Conservation (phyloP, 2,113 vertebrate genomes). For the Halcyon senegalensis region DNA sequence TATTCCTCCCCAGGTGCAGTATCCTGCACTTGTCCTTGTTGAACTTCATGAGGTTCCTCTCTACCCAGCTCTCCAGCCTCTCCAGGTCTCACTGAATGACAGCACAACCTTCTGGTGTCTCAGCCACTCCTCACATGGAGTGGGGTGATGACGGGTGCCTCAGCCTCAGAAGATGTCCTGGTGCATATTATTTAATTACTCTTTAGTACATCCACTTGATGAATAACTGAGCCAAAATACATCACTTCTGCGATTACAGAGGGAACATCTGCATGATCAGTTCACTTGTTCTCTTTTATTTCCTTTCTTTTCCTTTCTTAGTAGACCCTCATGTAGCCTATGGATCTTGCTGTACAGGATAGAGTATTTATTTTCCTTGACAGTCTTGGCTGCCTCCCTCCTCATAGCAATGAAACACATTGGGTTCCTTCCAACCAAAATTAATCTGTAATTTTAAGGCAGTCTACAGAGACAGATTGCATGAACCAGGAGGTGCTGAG, state of each 20-base stretch:
- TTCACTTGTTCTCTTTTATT: not conserved
- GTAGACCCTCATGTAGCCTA: accelerated
- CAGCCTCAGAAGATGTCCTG: not conserved
- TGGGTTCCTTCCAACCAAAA: not conserved
- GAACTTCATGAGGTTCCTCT: not conserved
- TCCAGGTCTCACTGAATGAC: not conserved
- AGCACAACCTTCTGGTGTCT: not conserved
- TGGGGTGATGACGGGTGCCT: not conserved
- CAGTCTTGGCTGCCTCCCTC: not conserved
- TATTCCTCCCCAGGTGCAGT: not conserved
- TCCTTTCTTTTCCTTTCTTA: not conserved
- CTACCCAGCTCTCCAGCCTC: not conserved
- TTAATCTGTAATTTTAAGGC: not conserved
- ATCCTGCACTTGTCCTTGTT: not conserved
- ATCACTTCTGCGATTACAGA: not conserved
- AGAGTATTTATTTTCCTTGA: not conserved
- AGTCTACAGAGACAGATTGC: not conserved
- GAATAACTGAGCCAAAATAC: not conserved
- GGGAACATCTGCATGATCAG: not conserved
- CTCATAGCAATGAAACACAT: not conserved
- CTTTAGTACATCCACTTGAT: not conserved
- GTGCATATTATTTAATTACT: not conserved
- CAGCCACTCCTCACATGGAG: not conserved
- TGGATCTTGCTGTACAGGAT: accelerated
- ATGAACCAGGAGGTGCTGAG: not conserved